A percentile compares a stretch with the other conserved stretches of the same genome.
phyloP scores from a whole-genome alignment of 1,140 invertebrate genomes.

The Atta colombica region DNA sequence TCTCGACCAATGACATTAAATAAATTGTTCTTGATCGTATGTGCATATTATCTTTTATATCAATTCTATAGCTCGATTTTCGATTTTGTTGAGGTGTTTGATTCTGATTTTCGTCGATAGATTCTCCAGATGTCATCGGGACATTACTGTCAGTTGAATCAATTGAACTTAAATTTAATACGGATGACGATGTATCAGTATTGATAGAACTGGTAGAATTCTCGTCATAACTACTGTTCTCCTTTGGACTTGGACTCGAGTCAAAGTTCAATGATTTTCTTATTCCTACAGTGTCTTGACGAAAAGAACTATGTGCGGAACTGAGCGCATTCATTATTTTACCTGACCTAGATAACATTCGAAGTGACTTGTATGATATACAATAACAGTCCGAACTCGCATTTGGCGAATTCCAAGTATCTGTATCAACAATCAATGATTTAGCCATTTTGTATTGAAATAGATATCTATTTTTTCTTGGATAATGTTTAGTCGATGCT shows the following conservation, averaged over 20 bases:
- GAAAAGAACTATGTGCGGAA: constrained; percentile 72
- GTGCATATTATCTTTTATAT: constrained; percentile 56
- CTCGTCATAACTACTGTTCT: background rate
- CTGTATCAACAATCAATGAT: constrained; percentile 79
- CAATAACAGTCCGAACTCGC: constrained; percentile 60
- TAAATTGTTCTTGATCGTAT: constrained; percentile 35
- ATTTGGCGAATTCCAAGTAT: constrained; percentile 63
- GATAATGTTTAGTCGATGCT: constrained; percentile 71
- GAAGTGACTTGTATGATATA: constrained; percentile 52
- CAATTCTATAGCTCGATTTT: constrained; percentile 72
- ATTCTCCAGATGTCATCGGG: constrained; percentile 75
- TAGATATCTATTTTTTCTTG: constrained; percentile 69
- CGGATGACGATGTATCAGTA: constrained; percentile 68
- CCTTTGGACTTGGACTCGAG: constrained; percentile 74
- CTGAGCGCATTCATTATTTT: constrained; percentile 82
- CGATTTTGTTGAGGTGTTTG: constrained; percentile 78
- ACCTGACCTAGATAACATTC: constrained; percentile 78
- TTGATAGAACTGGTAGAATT: constrained; percentile 55
- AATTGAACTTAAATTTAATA: constrained; percentile 69
- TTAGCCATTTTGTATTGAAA: constrained; percentile 75
- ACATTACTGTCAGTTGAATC: constrained; percentile 71
- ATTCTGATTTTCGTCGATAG: constrained; percentile 83
- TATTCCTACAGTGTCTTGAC: constrained; percentile 73
- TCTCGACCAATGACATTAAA: constrained; percentile 74
- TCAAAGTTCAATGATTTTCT: constrained; percentile 82